Evolutionary conservation across 2,797 vertebrate species (phyloP).

Genomic region (Bradypodion ventrale): DNA sequence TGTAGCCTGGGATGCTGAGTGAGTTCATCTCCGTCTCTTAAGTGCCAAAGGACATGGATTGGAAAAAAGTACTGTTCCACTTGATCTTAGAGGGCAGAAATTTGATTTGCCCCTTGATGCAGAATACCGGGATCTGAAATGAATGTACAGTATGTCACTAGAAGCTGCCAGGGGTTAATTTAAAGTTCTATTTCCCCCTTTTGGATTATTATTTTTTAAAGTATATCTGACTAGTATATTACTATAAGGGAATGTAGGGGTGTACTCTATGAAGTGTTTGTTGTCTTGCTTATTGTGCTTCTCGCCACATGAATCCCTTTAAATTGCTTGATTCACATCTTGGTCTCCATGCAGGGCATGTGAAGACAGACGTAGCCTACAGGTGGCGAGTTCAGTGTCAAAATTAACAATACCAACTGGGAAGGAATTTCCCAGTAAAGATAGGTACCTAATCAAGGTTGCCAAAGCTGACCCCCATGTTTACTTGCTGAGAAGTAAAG

Average conservation of each 20-base stretch:
- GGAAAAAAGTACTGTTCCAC: background rate
- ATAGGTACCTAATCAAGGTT: background rate
- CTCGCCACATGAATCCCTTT: background rate
- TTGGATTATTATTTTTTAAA: background rate
- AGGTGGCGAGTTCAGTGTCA: background rate
- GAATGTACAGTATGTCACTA: background rate
- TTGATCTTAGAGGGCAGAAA: background rate
- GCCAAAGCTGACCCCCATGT: background rate
- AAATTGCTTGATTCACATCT: background rate
- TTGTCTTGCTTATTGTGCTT: background rate
- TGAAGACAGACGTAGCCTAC: background rate
- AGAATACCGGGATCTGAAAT: background rate
- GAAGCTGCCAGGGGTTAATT: background rate
- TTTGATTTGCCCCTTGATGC: conserved; percentile 11
- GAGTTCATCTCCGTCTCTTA: background rate
- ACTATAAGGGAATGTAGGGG: background rate
- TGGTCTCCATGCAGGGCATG: too few species aligned
- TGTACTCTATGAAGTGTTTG: background rate
- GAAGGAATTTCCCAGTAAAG: background rate
- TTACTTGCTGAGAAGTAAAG: background rate
- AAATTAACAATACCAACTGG: background rate
- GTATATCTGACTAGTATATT: background rate
- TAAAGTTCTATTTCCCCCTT: background rate
- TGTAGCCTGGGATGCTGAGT: background rate
- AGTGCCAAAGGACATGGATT: background rate